Evolutionary conservation across 2,113 vertebrate species (phyloP).

Genomic region (Nibea albiflora): DNA sequence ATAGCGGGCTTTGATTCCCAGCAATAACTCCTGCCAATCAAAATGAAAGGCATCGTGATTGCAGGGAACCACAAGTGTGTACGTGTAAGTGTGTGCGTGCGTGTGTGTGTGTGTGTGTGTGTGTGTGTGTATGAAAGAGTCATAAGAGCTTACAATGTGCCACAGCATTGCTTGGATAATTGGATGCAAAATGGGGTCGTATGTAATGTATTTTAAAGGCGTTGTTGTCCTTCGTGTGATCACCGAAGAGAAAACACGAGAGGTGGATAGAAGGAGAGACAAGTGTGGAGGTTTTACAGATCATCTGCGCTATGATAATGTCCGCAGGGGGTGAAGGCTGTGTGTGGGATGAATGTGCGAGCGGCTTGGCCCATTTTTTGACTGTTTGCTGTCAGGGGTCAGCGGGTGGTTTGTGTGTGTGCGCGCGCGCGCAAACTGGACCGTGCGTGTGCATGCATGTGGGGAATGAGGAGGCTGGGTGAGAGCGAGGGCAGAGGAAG

Average conservation of each 20-base stretch:
- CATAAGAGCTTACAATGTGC: constrained; percentile 10
- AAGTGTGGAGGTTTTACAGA: constrained; percentile 41
- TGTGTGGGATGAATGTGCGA: constrained; percentile 48
- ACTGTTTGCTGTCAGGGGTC: constrained; percentile 53
- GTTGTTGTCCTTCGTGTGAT: constrained; percentile 17
- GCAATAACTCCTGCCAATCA: constrained; percentile 80
- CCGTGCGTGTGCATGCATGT: constrained; percentile 12
- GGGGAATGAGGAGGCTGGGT: constrained; percentile 50
- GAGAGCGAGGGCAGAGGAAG: constrained; percentile 50
- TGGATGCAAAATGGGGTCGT: constrained; percentile 14
- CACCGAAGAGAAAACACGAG: constrained; percentile 16
- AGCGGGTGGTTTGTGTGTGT: constrained; percentile 27
- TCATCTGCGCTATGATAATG: constrained; percentile 38
- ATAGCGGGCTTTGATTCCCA: constrained; percentile 79
- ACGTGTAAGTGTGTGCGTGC: background rate
- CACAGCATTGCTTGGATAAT: constrained; percentile 7
- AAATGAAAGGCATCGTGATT: constrained; percentile 73
- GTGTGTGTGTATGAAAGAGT: background rate
- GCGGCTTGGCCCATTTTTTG: constrained; percentile 56
- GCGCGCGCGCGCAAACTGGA: constrained; percentile 11
- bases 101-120: background rate
- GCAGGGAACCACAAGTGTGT: constrained; percentile 39
- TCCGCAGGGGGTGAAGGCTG: constrained; percentile 27
- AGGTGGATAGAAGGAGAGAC: constrained; percentile 18
- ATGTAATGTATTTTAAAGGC: constrained; percentile 16